Base-by-base conservation (phyloP, 2,113 vertebrate species). In the zebrafish (Danio rerio) region DNA sequence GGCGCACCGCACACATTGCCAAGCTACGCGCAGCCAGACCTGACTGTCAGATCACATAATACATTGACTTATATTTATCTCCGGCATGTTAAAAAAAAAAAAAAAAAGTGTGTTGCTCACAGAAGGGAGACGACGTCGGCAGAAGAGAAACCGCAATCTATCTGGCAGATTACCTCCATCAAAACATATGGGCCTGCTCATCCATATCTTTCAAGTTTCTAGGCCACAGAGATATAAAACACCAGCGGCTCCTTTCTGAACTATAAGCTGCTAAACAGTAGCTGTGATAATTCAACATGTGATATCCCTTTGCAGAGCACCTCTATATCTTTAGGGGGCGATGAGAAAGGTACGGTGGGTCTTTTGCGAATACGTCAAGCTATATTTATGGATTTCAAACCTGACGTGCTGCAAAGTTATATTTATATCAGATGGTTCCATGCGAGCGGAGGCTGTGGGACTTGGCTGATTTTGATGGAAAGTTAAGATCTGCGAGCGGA, bases 391-490 rank as follows among this genome's bases (percentile, higher is more conserved):
- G 84, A 87, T 87, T 90, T 90, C 91, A 90, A 92, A 93, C 89
- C 89, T 89, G 89, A 93, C 89, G 90, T 89, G 88, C 88, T 90
- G 89, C 90, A 88, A 87, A 80, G 82, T 88, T 92, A 93, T 91
- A 92, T 94, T 92, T 89, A 89, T 89, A 87, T 93, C 92, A 92
- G 86, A 92, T 91, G 93, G 92, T 92, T 91, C 89, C 90, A 88
- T 87, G 88, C 85, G 68, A 87, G 83, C 65, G 62, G 89, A 55
- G 76, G 83, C 82, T 88, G 89, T 88, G 85, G 81, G 66, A 83
- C 79, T 91, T 90, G 88, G 87, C 83, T 80, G 81, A 81, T 86
- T 83, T 0, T 7, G 15, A 50, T 0, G 88, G 87, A 91, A 92
- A 89, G 87, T 83, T 88, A 52, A 89, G 85, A 88, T 87, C 81